Evolutionary conservation across 2,797 vertebrate species (phyloP).

Genomic region (Enoplosus armatus): DNA sequence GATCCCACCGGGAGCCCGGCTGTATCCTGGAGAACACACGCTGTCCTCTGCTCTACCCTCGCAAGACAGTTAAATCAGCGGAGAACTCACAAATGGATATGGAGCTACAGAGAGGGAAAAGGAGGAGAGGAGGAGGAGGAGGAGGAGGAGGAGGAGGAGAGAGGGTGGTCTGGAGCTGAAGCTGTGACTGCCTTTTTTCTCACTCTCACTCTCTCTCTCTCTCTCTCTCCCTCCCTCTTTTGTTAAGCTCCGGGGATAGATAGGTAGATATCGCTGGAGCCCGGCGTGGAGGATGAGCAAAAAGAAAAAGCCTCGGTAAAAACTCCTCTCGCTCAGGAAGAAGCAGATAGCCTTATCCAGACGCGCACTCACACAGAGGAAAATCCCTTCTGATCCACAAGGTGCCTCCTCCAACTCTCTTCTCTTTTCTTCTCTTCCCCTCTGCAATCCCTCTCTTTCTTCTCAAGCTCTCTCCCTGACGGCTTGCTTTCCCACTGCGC

Average conservation of each 20-base stretch:
- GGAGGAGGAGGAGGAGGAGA: slow-evolving; percentile 63
- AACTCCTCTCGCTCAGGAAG: slow-evolving; percentile 73
- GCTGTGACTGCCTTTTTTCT: slow-evolving; percentile 74
- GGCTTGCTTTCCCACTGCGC: slow-evolving; percentile 76
- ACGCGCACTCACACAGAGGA: slow-evolving; percentile 71
- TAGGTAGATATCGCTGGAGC: slow-evolving; percentile 77
- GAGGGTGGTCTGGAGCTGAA: slow-evolving; percentile 81
- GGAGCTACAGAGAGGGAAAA: slow-evolving; percentile 62
- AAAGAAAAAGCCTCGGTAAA: slow-evolving; percentile 63
- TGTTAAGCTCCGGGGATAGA: slow-evolving; percentile 79
- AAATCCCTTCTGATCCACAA: slow-evolving; percentile 81
- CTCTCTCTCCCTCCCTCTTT: slow-evolving; percentile 76
- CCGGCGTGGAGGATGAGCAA: slow-evolving; percentile 72
- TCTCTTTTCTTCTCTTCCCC: slow-evolving; percentile 70
- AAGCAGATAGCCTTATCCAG: slow-evolving; percentile 74
- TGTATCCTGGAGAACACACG: slow-evolving; percentile 73
- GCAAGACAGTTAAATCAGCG: slow-evolving; percentile 72
- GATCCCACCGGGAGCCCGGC: slow-evolving; percentile 72
- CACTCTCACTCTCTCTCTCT: slow-evolving; percentile 53
- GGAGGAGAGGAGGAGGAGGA: slow-evolving; percentile 47
- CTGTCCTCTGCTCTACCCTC: slow-evolving; percentile 73
- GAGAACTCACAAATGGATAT: slow-evolving; percentile 77
- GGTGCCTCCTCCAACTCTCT: slow-evolving; percentile 80
- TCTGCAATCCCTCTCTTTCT: slow-evolving; percentile 73
- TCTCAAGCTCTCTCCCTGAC: slow-evolving; percentile 74